phyloP scores from a whole-genome alignment of 2,888 invertebrate species.

The Himalopsyche tibetana region DNA sequence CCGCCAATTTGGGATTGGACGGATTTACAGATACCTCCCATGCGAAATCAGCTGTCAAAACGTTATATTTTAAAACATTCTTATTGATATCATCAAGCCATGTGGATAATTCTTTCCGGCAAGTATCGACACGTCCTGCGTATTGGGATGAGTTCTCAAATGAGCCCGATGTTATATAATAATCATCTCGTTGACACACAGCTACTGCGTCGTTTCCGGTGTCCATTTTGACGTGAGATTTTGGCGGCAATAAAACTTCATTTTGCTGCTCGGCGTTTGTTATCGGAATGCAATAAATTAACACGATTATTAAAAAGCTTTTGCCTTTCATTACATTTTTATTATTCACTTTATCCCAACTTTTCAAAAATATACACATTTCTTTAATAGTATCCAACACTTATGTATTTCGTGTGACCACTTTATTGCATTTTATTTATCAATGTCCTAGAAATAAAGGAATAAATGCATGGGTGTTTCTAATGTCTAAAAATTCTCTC shows the following conservation, averaged over 20 bases:
- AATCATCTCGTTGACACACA: constrained; percentile 38
- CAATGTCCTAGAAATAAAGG: too few species aligned
- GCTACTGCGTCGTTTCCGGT: constrained; percentile 47
- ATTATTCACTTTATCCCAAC: neutral
- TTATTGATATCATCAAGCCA: constrained; percentile 71
- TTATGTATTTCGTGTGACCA: neutral
- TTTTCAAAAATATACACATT: neutral
- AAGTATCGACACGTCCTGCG: constrained; percentile 11
- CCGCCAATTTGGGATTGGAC: constrained; percentile 68
- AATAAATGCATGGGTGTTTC: too few species aligned
- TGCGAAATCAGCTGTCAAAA: constrained; percentile 70
- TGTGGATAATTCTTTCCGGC: constrained; percentile 51
- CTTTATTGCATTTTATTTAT: neutral
- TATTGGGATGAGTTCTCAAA: constrained; percentile 35
- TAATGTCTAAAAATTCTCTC: too few species aligned
- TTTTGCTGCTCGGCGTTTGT: neutral
- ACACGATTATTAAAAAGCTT: neutral
- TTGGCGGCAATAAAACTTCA: neutral
- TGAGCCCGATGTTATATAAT: neutral
- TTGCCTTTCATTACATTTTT: neutral
- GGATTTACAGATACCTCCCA: constrained; percentile 72
- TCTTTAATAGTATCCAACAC: neutral
- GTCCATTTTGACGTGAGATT: constrained; percentile 27
- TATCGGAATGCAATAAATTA: neutral
- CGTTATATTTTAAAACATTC: constrained; percentile 69